phyloP scores from a whole-genome alignment of 30 jellyfish, hydroid and myxozoan species.

The Chrysaora quinquecirrha region DNA sequence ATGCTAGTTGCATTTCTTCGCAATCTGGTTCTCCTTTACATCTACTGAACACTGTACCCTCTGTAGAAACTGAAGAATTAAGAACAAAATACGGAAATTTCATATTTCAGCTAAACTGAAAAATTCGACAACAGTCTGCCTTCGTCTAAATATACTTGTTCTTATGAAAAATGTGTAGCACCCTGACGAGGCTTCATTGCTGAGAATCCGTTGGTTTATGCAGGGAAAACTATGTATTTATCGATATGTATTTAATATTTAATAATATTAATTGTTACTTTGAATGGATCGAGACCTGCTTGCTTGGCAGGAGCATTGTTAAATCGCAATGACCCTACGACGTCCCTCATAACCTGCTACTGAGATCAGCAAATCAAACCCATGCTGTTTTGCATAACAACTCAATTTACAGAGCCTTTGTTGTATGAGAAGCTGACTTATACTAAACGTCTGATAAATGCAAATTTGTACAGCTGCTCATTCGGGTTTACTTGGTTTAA shows the following conservation, averaged over 20 bases:
- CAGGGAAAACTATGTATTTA: too few relatives aligned
- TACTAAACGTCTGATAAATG: not conserved
- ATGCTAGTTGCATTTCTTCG: too few relatives aligned
- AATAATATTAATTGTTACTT: not conserved
- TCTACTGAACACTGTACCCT: too few relatives aligned
- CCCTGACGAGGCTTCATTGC: too few relatives aligned
- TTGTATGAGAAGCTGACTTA: not conserved
- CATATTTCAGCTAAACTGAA: too few relatives aligned
- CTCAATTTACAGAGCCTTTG: not conserved
- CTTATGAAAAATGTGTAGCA: too few relatives aligned
- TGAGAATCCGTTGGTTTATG: too few relatives aligned
- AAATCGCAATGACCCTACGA: not conserved
- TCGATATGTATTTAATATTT: not conserved
- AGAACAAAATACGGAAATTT: too few relatives aligned
- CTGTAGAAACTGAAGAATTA: too few relatives aligned
- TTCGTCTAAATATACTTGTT: too few relatives aligned
- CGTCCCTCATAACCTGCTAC: slow-evolving; percentile 46
- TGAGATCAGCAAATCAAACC: slow-evolving; percentile 65
- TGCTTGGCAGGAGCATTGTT: not conserved
- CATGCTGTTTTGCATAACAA: slow-evolving; percentile 67
- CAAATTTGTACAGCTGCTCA: not conserved
- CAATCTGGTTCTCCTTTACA: too few relatives aligned
- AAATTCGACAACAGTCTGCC: too few relatives aligned
- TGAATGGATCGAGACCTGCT: slow-evolving; percentile 2
- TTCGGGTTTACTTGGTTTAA: not conserved